These are phyloP conservation scores for Agelastica alni DNA, from an alignment of 2,888 invertebrate genomes.

Conservation along the genomic window DNA sequence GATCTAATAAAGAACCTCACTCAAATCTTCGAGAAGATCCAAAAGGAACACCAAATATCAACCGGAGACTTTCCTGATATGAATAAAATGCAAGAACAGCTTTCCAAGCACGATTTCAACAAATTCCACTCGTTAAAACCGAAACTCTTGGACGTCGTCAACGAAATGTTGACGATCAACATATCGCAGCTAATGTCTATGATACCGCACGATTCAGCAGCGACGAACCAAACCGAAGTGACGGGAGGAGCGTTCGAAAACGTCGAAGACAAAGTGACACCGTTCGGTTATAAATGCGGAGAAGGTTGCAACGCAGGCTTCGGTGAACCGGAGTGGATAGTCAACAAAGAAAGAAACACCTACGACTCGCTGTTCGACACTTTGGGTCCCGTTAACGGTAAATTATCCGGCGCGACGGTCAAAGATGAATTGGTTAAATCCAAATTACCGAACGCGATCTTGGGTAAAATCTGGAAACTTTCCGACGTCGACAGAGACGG, in stretches of 20 bases:
- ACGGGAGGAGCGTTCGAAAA: constrained; percentile 93
- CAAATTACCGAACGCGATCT: constrained; percentile 92
- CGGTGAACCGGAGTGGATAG: constrained; percentile 96
- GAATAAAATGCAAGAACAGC: constrained; percentile 87
- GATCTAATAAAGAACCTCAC: constrained; percentile 92
- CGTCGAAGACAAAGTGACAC: constrained; percentile 76
- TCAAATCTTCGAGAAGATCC: constrained; percentile 83
- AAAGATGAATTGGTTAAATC: constrained; percentile 96
- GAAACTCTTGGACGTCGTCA: constrained; percentile 87
- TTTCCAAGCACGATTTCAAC: constrained; percentile 87
- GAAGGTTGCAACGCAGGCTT: constrained; percentile 96
- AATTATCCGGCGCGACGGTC: constrained; percentile 87
- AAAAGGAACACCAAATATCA: constrained; percentile 91
- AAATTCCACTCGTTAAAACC: constrained; percentile 92
- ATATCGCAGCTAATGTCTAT: constrained; percentile 94
- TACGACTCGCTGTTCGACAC: constrained; percentile 82
- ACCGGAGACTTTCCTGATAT: constrained; percentile 97
- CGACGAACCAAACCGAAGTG: constrained; percentile 32
- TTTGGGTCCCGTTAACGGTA: constrained; percentile 86
- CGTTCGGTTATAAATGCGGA: constrained; percentile 90
- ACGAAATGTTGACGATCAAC: constrained; percentile 93
- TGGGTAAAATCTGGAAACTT: constrained; percentile 97
- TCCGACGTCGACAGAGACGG: constrained; percentile 95
- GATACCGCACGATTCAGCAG: constrained; percentile 68
- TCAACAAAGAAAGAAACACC: constrained; percentile 81